Evolutionary conservation across 2,888 invertebrate genomes (phyloP).

Genomic region (Cephus spinipes): DNA sequence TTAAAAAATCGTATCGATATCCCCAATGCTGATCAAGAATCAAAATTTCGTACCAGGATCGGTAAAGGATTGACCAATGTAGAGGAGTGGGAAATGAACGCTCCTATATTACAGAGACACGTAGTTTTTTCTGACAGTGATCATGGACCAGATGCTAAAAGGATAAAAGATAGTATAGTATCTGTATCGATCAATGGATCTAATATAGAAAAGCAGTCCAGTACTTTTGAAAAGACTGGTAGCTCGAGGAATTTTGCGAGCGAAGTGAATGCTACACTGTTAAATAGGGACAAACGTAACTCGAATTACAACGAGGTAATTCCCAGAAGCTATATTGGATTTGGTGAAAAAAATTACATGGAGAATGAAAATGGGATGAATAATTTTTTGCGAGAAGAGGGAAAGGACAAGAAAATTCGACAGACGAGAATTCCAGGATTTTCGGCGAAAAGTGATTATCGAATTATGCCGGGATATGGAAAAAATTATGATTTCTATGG

Average conservation of each 20-base stretch:
- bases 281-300: neutral
- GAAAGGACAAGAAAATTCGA: neutral
- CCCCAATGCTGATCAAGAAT: neutral
- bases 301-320: neutral
- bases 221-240: neutral
- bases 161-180: neutral
- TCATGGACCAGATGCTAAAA: neutral
- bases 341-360: neutral
- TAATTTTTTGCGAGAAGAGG: neutral
- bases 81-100: conserved; percentile 21
- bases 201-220: neutral
- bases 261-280: neutral
- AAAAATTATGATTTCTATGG: neutral
- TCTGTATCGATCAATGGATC: neutral
- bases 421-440: neutral
- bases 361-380: neutral
- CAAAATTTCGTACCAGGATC: conserved; percentile 5
- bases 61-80: conserved; percentile 15
- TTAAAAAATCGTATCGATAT: neutral
- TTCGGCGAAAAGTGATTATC: neutral
- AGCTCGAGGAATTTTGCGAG: neutral
- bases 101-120: conserved; percentile 16
- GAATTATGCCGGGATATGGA: neutral
- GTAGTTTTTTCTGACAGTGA: neutral
- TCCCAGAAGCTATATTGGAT: neutral